A percentile compares a stretch with the other conserved stretches of the same genome.
Evolutionary conservation across 1,140 invertebrate species (phyloP).

Genomic region (Agrypnia vestita): DNA sequence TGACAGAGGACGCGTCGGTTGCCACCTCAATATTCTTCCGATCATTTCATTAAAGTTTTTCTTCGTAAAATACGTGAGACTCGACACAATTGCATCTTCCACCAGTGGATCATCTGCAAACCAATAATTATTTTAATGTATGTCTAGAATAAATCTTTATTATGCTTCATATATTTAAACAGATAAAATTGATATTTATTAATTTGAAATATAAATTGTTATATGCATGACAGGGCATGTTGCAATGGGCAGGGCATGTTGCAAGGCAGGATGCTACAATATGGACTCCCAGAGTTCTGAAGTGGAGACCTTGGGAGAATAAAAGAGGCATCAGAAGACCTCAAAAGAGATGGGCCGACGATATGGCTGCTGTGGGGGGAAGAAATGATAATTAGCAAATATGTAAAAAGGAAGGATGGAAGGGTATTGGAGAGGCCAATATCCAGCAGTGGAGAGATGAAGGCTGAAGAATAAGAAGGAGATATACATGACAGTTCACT

Average conservation of each 20-base stretch:
- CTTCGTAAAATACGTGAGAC: conserved; percentile 66
- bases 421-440: background rate
- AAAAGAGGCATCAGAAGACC: too few relatives aligned
- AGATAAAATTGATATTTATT: background rate
- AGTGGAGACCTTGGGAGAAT: too few relatives aligned
- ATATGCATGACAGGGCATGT: too few relatives aligned
- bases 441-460: too few relatives aligned
- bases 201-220: background rate
- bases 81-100: conserved; percentile 67
- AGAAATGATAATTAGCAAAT: too few relatives aligned
- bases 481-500: conserved; percentile 14
- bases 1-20: conserved; percentile 51
- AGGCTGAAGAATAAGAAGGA: background rate
- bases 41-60: conserved; percentile 64
- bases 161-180: background rate
- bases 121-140: conserved; percentile 54
- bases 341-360: too few relatives aligned
- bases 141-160: too few relatives aligned
- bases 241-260: too few relatives aligned
- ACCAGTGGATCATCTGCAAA: conserved; percentile 65
- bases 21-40: conserved; percentile 63
- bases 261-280: too few relatives aligned
- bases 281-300: too few relatives aligned
- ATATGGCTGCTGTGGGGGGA: too few relatives aligned
- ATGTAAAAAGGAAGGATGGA: too few relatives aligned